phyloP scores from a whole-genome alignment of 1,140 invertebrate genomes.

The Atta colombica region DNA sequence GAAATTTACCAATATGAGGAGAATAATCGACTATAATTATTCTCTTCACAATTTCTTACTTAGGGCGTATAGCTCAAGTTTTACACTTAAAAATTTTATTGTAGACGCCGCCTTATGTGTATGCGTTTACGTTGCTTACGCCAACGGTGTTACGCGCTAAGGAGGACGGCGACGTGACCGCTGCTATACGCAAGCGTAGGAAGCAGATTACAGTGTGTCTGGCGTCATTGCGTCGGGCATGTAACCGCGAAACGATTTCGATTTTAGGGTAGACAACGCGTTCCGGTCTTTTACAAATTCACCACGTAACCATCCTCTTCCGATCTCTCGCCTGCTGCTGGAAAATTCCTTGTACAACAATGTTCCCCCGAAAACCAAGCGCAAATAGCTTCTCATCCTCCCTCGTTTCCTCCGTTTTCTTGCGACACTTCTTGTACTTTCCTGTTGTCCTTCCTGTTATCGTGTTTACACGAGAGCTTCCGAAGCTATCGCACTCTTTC shows the following conservation, averaged over 20 bases:
- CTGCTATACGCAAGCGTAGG: constrained; percentile 7
- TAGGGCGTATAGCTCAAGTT: too few relatives aligned
- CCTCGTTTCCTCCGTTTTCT: background rate
- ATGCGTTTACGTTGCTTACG: constrained; percentile 2
- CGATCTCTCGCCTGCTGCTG: background rate
- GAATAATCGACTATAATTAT: too few relatives aligned
- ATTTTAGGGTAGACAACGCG: constrained; percentile 24
- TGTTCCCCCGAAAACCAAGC: constrained; percentile 8
- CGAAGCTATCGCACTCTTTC: constrained; percentile 5
- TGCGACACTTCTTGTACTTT: constrained; percentile 21
- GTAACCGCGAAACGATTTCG: constrained; percentile 13
- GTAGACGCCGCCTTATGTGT: background rate
- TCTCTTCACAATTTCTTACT: too few relatives aligned
- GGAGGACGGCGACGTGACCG: constrained; percentile 39
- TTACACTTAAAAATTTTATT: too few relatives aligned
- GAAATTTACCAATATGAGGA: too few relatives aligned
- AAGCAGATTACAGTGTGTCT: constrained; percentile 30
- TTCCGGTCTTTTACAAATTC: background rate
- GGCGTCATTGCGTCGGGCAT: constrained; percentile 37
- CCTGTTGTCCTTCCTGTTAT: constrained; percentile 51
- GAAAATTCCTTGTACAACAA: constrained; percentile 24
- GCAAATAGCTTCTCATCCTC: constrained; percentile 8
- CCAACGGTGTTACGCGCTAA: constrained; percentile 58
- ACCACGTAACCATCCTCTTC: background rate
- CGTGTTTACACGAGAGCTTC: constrained; percentile 29